Conservation (phyloP, 1,140 invertebrate species). For the Papilio polyxenes region DNA sequence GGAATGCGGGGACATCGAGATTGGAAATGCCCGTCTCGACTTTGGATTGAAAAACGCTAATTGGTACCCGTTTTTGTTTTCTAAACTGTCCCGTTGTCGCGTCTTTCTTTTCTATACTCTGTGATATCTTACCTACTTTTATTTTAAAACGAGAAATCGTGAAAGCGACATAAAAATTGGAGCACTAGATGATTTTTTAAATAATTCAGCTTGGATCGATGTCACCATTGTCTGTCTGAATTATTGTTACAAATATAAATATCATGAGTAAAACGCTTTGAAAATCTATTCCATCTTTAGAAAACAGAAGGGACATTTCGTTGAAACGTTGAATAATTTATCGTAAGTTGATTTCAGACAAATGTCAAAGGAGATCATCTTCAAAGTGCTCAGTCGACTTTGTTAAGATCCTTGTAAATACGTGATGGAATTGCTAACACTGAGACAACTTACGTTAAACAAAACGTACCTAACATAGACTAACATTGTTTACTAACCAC, state of each 20-base stretch:
- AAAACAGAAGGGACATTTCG: constrained; percentile 51
- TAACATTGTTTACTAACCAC: background rate
- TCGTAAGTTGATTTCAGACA: constrained; percentile 57
- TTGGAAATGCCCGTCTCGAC: constrained; percentile 72
- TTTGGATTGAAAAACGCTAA: constrained; percentile 72
- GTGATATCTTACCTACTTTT: constrained; percentile 53
- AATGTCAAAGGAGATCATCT: constrained; percentile 68
- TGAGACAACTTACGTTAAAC: background rate
- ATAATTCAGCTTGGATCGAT: constrained; percentile 9
- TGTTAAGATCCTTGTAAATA: constrained; percentile 62
- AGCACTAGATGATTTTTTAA: constrained; percentile 36
- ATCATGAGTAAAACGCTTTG: background rate
- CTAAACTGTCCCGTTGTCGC: constrained; percentile 60
- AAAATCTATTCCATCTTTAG: constrained; percentile 39
- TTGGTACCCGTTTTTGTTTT: constrained; percentile 72
- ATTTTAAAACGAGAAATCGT: constrained; percentile 49
- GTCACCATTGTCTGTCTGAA: background rate
- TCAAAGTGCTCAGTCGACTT: constrained; percentile 66
- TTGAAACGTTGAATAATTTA: constrained; percentile 67
- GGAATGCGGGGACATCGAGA: constrained; percentile 68
- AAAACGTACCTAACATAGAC: background rate
- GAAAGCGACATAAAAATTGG: constrained; percentile 46
- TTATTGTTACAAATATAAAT: constrained; percentile 17
- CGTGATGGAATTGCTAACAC: constrained; percentile 19
- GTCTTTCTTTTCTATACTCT: constrained; percentile 61